Base-by-base conservation (phyloP, 2,797 vertebrate species). In the Apogon hyalosoma region DNA sequence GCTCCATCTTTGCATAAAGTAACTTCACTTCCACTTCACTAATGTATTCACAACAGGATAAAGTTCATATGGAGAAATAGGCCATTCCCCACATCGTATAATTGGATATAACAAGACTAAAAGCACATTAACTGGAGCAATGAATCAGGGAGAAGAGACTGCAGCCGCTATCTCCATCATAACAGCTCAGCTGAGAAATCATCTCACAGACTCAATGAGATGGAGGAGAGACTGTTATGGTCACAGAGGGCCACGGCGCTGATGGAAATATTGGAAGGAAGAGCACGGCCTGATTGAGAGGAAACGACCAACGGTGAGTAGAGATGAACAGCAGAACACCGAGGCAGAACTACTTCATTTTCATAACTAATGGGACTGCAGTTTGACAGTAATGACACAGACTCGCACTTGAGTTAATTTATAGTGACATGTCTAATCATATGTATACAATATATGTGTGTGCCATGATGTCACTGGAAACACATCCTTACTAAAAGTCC, bases 171-270 rank as follows among this genome's bases (percentile, higher is more conserved):
- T 79, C 76, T 77, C 59, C 56, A 41, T 78, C 54, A 58, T 55
- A 83, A 83, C 55, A 46, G 66, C 75, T 78, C 77, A 77, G 54
- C 65, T 48, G 74, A 84, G 82, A 80, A 82, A 85, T 86, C 73
- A 75, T 78, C 67, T 65, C 56, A 41, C 33, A 38, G 63, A 13
- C 31, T 59, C 40, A 42, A 15, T 54, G 76, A 63, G 77, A 69
- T 51, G 43, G 48, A 61, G 39, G 42, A 62, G 49, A 62, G 59
- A 48, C 31, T 6, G 57, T 75, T 59, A 74, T 39, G 49, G 59
- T 40, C 39, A 38, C 53, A n/a, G 6, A 51, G 63, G 65, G 51
- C 64, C 46, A 46, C n/a, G 6, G 39, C 11, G 48, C 36, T 48
- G 36, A 49, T 28, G 18, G 24, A 51, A 53, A 72, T 36, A 50